Evolutionary conservation across 2,888 invertebrate genomes (phyloP).

Genomic region (Paralinhomoeus sp.): DNA sequence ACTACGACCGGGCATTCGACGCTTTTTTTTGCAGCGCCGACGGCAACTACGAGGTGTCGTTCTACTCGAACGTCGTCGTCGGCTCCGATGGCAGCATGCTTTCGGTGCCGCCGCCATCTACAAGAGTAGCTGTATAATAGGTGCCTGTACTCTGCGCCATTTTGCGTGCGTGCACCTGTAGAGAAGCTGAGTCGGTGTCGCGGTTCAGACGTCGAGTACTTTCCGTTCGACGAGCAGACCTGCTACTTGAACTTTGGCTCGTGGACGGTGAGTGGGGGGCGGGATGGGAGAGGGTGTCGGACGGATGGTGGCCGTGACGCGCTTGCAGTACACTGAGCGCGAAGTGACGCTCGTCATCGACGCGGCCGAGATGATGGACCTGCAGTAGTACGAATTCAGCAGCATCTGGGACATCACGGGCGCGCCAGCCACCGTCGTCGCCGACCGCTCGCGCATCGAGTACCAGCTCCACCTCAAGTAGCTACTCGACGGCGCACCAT

Average conservation of each 20-base stretch:
- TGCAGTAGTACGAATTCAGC: slow-evolving; percentile 86
- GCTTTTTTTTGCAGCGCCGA: slow-evolving; percentile 51
- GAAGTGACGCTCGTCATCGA: slow-evolving; percentile 51
- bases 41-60: slow-evolving; percentile 96
- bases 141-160: no score
- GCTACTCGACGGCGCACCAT: not conserved
- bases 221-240: slow-evolving; percentile 43
- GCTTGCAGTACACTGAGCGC: slow-evolving; percentile 18
- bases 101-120: slow-evolving; percentile 94
- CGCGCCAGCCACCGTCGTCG: slow-evolving; percentile 52
- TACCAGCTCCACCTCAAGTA: slow-evolving; percentile 17
- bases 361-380: slow-evolving; percentile 68
- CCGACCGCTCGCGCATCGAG: slow-evolving; percentile 37
- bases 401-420: slow-evolving; percentile 98
- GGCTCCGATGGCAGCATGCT: slow-evolving; percentile 63
- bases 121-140: slow-evolving; percentile 93
- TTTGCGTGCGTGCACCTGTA: no score
- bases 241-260: slow-evolving; percentile 99
- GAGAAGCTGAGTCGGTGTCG: no score
- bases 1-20: no score
- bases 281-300: no score
- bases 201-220: slow-evolving; percentile 19
- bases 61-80: slow-evolving; percentile 92
- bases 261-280: slow-evolving; percentile 57
- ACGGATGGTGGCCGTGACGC: no score